Evolutionary conservation across 2,113 vertebrate species (phyloP).

Genomic region (Arizona elegans): DNA sequence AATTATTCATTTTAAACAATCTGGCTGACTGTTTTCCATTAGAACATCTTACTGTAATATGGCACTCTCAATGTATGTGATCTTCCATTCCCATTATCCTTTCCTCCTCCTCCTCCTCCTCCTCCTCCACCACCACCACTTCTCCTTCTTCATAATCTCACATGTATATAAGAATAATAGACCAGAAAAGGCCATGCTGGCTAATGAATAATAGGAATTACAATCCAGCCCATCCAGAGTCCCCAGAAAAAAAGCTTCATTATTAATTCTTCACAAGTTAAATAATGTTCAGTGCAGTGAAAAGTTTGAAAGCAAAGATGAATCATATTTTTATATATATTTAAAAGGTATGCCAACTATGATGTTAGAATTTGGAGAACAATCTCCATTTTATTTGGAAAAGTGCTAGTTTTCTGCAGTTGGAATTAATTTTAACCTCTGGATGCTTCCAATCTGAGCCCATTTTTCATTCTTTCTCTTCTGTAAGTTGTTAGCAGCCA

Average conservation of each 20-base stretch:
- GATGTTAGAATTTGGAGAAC: slow-evolving; percentile 8
- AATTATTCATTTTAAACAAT: neutral
- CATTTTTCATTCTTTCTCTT: neutral
- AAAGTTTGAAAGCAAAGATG: neutral
- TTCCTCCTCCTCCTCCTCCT: neutral
- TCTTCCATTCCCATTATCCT: neutral
- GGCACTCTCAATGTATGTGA: neutral
- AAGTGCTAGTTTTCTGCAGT: neutral
- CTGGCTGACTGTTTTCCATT: neutral
- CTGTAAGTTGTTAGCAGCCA: neutral
- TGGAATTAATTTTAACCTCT: neutral
- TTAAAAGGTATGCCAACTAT: neutral
- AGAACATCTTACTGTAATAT: neutral
- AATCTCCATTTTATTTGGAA: neutral
- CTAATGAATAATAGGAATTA: neutral
- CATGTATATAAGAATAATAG: neutral
- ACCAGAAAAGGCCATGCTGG: neutral
- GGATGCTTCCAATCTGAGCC: neutral
- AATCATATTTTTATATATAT: neutral
- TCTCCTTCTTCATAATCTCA: too few relatives aligned
- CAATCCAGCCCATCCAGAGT: neutral
- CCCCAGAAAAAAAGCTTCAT: neutral
- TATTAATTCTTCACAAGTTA: neutral
- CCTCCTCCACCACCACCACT: too few relatives aligned
- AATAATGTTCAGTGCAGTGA: neutral